Evolutionary conservation across 1,140 invertebrate species (phyloP), one percentile per base, ranked within the genome.

Genomic region (Pseudomyrmex concolor): DNA sequence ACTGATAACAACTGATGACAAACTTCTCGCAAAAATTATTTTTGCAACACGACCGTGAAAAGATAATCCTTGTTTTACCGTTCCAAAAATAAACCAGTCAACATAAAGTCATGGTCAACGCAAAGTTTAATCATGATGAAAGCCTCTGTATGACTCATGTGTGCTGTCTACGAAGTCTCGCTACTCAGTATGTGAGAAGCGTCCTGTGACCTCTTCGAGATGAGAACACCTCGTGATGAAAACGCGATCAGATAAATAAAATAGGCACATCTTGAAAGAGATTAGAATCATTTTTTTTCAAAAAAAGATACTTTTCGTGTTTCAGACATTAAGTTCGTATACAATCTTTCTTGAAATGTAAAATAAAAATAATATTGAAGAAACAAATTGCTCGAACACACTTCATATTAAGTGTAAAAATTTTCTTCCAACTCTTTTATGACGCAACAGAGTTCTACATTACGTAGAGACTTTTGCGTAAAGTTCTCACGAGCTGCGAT

Each of bases 1-100:
- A 43, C 43, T 80, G 76, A 80, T 80, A 80, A 80, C 54, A 34
- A 34, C 34, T 34, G 55, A 48, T 55, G 57, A 8, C 55, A 43
- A 57, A 71, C 66, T 59, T 2, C 34, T 25, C 54, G 12, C 43
- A n/a, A 51, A 48, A 50, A 80, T 80, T 80, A 80, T 71, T 70
- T 71, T 70, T 50, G 64, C 34, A 1, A 71, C 66, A 70, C 54
- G 67, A 70, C 50, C 67, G n/a, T 19, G 67, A 70, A 59, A 71
- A 48, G 54, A 80, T 71, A 71, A 80, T 34, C 5, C 0, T 34
- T 34, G 48, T 80, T 80, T 66, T 59, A 15, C 22, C 57, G 51
- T 57, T 54, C 17, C 8, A 13, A 60, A 50, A 71, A 19, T 59
- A 45, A 43, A 80, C 43, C 76, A 48, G 48, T 45, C 34, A 34